Base-by-base conservation (phyloP, 2,888 invertebrate species). In the Oeneis ivallda region DNA sequence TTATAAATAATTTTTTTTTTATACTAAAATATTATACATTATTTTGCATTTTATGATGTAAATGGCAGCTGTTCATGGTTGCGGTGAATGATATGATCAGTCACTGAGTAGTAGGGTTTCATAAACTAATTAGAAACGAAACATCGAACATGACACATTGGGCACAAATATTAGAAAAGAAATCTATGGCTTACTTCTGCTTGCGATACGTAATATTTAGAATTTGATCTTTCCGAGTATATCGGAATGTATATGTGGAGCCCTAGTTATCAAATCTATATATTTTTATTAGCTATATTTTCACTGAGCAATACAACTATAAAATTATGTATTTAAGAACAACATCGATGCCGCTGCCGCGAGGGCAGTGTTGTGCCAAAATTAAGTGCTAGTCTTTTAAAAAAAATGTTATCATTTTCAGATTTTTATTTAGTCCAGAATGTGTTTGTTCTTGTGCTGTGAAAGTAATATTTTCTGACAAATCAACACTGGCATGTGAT, bases 81-180 rank as follows among this genome's bases (percentile, higher is more conserved):
- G 80, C 80, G 77, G 86, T 84, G 85, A 77, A 79, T 79, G 85
- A 85, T 86, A 74, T 76, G 80, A 85, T 86, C 85, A 81, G 73
- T 84, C 82, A 81, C 82, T 82, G 82, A 79, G 78, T 26, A 84
- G 78, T 85, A 86, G 86, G 87, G 85, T 90, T 89, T 89, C 88
- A 84, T 86, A 84, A 85, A 84, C 85, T 81, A 77, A 83, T 85
- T 83, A 81, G 82, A 87, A 90, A 86, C 81, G 81, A 88, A 90
- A 91, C 91, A 91, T 91, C 91, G 91, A 91, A 91, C 91, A 90
- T 90, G 89, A 91, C 90, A 90, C 85, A 88, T 89, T 89, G 91
- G 91, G 91, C 91, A 91, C 91, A 91, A 91, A 87, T 87, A 86
- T 83, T 79, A 76, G 80, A 84, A 83, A 82, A 81, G 37, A 60